phyloP scores from a whole-genome alignment of 2,113 vertebrate genomes.

The Hystrix brachyura region DNA sequence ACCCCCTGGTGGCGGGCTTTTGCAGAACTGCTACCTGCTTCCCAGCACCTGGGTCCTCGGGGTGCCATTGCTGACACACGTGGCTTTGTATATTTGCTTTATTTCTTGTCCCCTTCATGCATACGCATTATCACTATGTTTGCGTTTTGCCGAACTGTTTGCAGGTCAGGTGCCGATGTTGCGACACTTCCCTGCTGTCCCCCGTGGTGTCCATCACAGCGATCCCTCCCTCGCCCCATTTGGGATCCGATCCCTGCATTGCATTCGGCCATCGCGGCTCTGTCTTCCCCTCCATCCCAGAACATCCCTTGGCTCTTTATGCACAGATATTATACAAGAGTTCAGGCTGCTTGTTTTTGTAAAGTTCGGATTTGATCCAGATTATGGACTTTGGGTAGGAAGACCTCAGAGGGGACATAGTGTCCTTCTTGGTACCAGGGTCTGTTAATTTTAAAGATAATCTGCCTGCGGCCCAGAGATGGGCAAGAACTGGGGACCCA shows the following conservation, averaged over 20 bases:
- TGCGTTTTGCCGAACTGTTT: neutral
- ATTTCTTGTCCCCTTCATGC: neutral
- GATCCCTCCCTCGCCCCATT: neutral
- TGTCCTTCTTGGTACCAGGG: neutral
- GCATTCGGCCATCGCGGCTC: neutral
- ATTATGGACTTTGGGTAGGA: neutral
- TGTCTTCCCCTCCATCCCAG: neutral
- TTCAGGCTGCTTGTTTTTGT: neutral
- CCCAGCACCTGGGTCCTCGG: neutral
- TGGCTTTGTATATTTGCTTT: neutral
- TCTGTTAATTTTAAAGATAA: conserved; percentile 2
- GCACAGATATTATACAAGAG: neutral
- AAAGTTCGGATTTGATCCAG: neutral
- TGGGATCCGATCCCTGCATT: neutral
- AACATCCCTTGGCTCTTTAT: neutral
- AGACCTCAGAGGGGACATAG: neutral
- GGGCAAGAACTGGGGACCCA: neutral
- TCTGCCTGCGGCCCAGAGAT: neutral
- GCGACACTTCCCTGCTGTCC: neutral
- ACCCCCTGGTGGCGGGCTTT: neutral
- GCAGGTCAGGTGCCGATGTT: neutral
- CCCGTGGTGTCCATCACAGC: neutral
- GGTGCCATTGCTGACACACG: neutral
- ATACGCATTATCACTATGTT: too few species aligned
- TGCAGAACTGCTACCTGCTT: neutral